Base-by-base conservation (phyloP, 2,113 vertebrate genomes). In the Dunckerocampus dactyliophorus region DNA sequence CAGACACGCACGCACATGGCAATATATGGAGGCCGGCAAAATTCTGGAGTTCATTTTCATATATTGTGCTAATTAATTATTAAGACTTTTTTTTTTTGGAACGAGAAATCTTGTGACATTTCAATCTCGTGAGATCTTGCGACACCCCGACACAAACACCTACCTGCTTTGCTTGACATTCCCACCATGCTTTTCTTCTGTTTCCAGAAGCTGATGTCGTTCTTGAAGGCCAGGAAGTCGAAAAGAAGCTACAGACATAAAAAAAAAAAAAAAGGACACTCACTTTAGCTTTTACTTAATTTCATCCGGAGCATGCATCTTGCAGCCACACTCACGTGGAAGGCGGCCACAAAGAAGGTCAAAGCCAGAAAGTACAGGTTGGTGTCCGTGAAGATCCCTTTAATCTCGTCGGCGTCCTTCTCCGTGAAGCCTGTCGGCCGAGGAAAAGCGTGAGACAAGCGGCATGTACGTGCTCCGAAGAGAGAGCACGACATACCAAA, bases 151-250 rank as follows among this genome's bases (percentile, higher is more conserved):
- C 13, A 43, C 12, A 39, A 39, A 39, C 9, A 12, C 49, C 47
- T 67, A 97, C 97, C 97, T 88, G 95, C 97, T 93, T 96, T 98
- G 75, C 93, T 95, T 45, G 97, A 99, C 96, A 97, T 98, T 39
- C 97, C 97, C 69, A 91, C 94, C 97, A 99, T 98, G 89, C 92
- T 98, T 71, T 92, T 98, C 88, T 98, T 99, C 47, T 95, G 92
- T 79, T 96, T 98, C 97, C 97, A 99, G 75, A 98, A 99, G 75
- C 95, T 99, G 88, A 99, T 98, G 72, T 99, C 97, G 4, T 98
- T 99, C 89, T 99, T 99, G 83, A 99, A 99, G 0, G 97, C 97
- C 83, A 99, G 88, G 69, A 99, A 99, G 80, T 99, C 97, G 82
- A 99, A 99, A 4, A 99, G 92, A 60, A 99, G 94, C 95, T 99